A percentile compares a stretch with the other conserved stretches of the same genome.
Conservation (phyloP, 2,113 vertebrate species). For the Trichechus manatus region DNA sequence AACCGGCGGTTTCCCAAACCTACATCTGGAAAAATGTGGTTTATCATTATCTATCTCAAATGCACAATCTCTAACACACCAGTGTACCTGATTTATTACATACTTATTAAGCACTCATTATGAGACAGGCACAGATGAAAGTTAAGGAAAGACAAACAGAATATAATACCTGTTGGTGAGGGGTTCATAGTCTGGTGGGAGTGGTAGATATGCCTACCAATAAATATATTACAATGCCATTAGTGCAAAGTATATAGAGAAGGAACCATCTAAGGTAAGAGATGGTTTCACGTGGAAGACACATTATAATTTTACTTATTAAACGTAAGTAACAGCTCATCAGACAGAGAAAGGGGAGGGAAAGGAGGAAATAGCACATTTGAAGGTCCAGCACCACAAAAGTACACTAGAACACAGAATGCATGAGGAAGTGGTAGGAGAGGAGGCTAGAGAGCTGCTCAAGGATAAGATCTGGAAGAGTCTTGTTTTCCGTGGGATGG, state of each 20-base stretch:
- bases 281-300: neutral
- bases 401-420: neutral
- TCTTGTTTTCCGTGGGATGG: neutral
- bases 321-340: slow-evolving; percentile 27
- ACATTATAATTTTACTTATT: slow-evolving; percentile 43
- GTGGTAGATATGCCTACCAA: neutral
- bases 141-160: slow-evolving; percentile 34
- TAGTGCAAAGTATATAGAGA: neutral
- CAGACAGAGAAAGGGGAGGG: neutral
- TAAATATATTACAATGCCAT: neutral
- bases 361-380: neutral
- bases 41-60: slow-evolving; percentile 42
- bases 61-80: neutral
- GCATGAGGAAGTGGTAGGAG: neutral
- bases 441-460: neutral
- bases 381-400: neutral
- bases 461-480: neutral
- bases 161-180: neutral
- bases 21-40: slow-evolving; percentile 33
- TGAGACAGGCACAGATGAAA: slow-evolving; percentile 1
- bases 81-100: slow-evolving; percentile 17
- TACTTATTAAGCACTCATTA: slow-evolving; percentile 20
- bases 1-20: neutral
- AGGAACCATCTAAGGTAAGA: neutral
- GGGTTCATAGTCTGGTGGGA: slow-evolving; percentile 6